Evolutionary conservation across 92 coral and sea anemone species (phyloP), one percentile per base, ranked within the genome.

Genomic region (Umimayanthus chanpuru): DNA sequence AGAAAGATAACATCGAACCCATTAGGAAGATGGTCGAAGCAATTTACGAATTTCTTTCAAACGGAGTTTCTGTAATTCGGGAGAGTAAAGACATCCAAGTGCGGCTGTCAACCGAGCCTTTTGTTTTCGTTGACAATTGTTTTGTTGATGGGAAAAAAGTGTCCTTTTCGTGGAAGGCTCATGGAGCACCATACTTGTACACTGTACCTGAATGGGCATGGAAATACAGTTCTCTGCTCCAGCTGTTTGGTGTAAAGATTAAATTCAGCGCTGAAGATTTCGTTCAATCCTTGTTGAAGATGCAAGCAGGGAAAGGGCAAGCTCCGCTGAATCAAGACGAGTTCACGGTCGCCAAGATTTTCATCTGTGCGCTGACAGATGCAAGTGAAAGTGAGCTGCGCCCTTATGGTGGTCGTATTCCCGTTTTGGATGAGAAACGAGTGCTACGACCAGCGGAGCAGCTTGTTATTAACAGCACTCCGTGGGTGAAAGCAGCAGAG

Each of bases 121-220:
- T 88, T 41, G 67, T 90, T 32, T 85, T 90, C 40, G 86, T 85
- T 47, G 75, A 85, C 25, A 84, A 88, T 23, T 61, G 58, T 9
- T 90, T 90, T 71, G 79, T 90, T 61, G 40, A 77, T 11, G 83
- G 85, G 16, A 30, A 16, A 21, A 66, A 53, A 2, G 77, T 85
- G 50, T 87, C 92, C n/a, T 90, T 68, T 75, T 32, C 43, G 15
- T 90, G 85, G 89, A 76, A 82, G 21, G 73, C n/a, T 16, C 50
- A 76, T 50, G 90, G 93, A 21, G 85, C 90, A 18, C 93, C 93
- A 1, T 90, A 90, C 44, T 65, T 90, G 81, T 87, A 87, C 81
- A 23, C 26, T 43, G 76, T 90, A 26, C 90, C 93, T 70, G 73
- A 40, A 5, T 86, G 81, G 81, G 81, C 55, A 38, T 76, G 23